These are phyloP conservation scores for Thripadectes ignobilis DNA, from an alignment of 2,797 vertebrate genomes.

Conservation along the genomic window DNA sequence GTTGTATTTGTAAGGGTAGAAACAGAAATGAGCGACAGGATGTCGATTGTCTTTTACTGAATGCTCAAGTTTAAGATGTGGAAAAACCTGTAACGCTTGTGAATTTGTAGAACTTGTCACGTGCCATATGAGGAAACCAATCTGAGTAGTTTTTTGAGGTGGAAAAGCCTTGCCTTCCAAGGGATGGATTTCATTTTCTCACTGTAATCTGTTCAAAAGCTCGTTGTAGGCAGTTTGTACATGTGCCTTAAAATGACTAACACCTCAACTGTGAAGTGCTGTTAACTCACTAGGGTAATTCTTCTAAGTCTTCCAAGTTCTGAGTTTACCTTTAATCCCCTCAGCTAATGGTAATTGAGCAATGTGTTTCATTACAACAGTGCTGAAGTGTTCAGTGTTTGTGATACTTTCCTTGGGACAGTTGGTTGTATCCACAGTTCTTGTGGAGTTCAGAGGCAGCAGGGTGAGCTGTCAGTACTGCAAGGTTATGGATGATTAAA, in stretches of 20 bases:
- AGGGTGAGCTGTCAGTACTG: not conserved
- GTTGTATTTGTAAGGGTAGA: not conserved
- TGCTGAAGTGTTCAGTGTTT: not conserved
- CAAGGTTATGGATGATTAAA: not conserved
- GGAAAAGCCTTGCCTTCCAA: not conserved
- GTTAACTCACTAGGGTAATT: not conserved
- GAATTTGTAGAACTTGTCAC: not conserved
- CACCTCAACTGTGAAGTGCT: not conserved
- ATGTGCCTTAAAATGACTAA: not conserved
- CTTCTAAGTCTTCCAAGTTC: not conserved
- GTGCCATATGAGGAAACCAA: not conserved
- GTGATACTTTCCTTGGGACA: not conserved
- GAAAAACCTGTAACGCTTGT: not conserved
- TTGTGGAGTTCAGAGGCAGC: not conserved
- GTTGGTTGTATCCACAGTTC: not conserved
- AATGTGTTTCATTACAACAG: not conserved
- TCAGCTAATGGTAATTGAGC: not conserved
- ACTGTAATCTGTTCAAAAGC: not conserved
- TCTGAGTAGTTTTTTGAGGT: not conserved
- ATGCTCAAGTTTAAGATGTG: not conserved
- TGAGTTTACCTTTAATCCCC: not conserved
- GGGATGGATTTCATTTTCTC: not conserved
- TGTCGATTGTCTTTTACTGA: not conserved
- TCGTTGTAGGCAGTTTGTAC: not conserved
- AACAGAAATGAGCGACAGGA: not conserved